Percentiles rank a stretch among this genome's conserved stretches.
phyloP scores from a whole-genome alignment of 2,888 invertebrate genomes.

The Stratiomys singularior region DNA sequence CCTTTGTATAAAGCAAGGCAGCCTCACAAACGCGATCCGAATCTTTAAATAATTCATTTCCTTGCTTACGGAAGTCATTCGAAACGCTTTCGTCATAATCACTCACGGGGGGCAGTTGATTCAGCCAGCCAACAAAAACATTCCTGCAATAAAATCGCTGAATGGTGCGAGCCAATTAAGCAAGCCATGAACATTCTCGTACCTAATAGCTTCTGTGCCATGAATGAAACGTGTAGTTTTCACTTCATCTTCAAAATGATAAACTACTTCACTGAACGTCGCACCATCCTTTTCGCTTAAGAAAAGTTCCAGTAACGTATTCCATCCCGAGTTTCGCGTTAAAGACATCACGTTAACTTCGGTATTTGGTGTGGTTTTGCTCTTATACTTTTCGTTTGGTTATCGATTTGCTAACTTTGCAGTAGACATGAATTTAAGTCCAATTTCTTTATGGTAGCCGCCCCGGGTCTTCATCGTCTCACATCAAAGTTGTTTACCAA shows the following conservation, averaged over 20 bases:
- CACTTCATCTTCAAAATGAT: slow-evolving; percentile 35
- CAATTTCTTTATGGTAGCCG: too few species aligned
- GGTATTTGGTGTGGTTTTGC: too few species aligned
- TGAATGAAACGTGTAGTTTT: slow-evolving; percentile 37
- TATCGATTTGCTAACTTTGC: too few species aligned
- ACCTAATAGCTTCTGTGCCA: slow-evolving; percentile 7
- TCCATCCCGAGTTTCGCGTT: slow-evolving; percentile 28
- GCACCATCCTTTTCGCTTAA: neutral
- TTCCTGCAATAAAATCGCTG: neutral
- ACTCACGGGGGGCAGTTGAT: too few species aligned
- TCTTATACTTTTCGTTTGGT: too few species aligned
- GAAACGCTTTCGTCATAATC: slow-evolving; percentile 49
- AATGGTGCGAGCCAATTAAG: neutral
- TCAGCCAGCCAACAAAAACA: neutral
- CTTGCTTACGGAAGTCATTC: slow-evolving; percentile 55
- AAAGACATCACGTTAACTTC: too few species aligned
- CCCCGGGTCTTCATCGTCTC: too few species aligned
- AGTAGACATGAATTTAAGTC: too few species aligned
- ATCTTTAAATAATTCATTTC: slow-evolving; percentile 56
- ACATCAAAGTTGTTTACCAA: too few species aligned
- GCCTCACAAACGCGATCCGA: slow-evolving; percentile 54
- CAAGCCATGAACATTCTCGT: neutral
- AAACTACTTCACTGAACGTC: slow-evolving; percentile 17
- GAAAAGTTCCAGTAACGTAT: slow-evolving; percentile 4
- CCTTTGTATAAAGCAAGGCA: slow-evolving; percentile 58